Evolutionary conservation across 2,888 invertebrate genomes (phyloP).

Genomic region (Ethmia dodecea): DNA sequence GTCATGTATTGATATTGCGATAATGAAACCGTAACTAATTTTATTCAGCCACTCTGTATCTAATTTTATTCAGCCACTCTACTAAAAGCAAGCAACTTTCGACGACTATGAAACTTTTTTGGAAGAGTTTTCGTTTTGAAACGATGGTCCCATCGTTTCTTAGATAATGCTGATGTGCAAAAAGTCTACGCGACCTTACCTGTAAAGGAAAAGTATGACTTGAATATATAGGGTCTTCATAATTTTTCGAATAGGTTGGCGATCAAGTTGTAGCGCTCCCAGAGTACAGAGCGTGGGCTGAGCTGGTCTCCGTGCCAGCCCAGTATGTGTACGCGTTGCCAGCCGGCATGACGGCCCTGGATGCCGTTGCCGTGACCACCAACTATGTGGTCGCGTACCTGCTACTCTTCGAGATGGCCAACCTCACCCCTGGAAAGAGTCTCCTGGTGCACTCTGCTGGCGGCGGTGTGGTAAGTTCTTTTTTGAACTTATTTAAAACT

Average conservation of each 20-base stretch:
- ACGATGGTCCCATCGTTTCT: too few relatives aligned
- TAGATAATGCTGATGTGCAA: too few relatives aligned
- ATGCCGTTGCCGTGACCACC: conserved; percentile 90
- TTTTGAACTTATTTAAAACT: not conserved
- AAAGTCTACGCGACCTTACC: too few relatives aligned
- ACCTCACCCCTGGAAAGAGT: conserved; percentile 86
- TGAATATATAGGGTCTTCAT: too few relatives aligned
- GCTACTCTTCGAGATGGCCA: conserved; percentile 89
- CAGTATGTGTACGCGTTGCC: conserved; percentile 88
- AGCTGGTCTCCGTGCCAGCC: conserved; percentile 88
- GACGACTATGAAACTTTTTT: too few relatives aligned
- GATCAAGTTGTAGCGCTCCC: conserved; percentile 90
- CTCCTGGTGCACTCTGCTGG: conserved; percentile 91
- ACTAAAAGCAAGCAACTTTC: too few relatives aligned
- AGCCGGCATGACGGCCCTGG: conserved; percentile 84
- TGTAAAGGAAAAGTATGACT: too few relatives aligned
- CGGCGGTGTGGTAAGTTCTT: conserved; percentile 88
- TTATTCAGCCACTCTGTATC: too few relatives aligned
- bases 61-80: too few relatives aligned
- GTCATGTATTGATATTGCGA: too few relatives aligned
- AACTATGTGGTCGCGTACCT: conserved; percentile 92
- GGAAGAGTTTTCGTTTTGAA: too few relatives aligned
- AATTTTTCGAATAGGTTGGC: conserved; percentile 83
- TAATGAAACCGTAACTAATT: too few relatives aligned
- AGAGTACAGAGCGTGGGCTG: conserved; percentile 92